Percentiles rank a stretch among this genome's conserved stretches.
phyloP scores from a whole-genome alignment of 2,797 vertebrate species.

The Rhynchotus rufescens region DNA sequence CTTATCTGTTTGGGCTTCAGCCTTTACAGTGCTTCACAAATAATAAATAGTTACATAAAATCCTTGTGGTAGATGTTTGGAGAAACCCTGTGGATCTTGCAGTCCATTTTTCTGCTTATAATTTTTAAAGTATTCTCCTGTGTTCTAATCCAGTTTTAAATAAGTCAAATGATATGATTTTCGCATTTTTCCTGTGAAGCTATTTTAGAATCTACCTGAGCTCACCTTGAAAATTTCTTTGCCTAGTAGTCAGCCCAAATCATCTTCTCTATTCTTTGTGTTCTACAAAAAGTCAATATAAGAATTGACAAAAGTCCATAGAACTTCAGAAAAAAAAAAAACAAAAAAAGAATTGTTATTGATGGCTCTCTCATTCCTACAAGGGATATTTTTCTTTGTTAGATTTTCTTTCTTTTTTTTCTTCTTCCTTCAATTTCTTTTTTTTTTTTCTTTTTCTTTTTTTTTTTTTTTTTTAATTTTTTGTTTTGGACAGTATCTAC shows the following conservation, averaged over 20 bases:
- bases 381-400: not conserved
- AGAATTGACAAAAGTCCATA: not conserved
- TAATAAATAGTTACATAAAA: not conserved
- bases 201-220: not conserved
- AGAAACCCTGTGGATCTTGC: not conserved
- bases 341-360: not conserved
- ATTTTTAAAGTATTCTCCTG: not conserved
- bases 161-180: fast-evolving
- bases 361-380: not conserved
- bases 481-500: not conserved
- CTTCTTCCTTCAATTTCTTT: not conserved
- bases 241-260: not conserved
- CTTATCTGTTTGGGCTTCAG: not conserved
- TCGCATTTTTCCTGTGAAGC: not conserved
- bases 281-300: not conserved
- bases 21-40: not conserved
- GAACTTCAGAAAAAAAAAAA: not conserved
- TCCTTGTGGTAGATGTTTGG: not conserved
- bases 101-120: not conserved
- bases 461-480: not conserved
- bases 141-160: not conserved
- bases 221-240: not conserved
- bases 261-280: not conserved
- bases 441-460: not conserved
- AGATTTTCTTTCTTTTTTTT: fast-evolving